Evolutionary conservation across 2,888 invertebrate species (phyloP), one percentile per base, ranked within the genome.

Genomic region (Thera obeliscata): DNA sequence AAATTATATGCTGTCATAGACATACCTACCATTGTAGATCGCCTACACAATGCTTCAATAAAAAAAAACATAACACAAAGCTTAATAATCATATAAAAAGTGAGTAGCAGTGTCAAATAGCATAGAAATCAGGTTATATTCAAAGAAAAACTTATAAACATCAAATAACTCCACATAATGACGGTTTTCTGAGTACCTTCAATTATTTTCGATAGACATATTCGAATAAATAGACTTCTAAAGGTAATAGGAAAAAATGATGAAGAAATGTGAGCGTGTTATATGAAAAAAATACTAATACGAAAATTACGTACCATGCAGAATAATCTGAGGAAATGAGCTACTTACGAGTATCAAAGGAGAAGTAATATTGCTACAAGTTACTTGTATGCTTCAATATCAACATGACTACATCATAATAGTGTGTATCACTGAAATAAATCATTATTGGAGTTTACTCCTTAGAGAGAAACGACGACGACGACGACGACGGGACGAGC

Each of bases 311-410:
- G 6, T 41, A 41, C 41, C 5, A 50, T 50, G 52, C 22, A 22
- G 22, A 22, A 22, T 22, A 52, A 9, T 52, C 8, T 52, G 43
- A 50, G 49, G 33, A 61, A 52, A 61, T 61, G 60, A 52, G 50
- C 22, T 38, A 52, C 3, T 33, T 52, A 50, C 22, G 22, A 22
- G 22, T 41, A 61, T 61, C 60, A 52, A 50, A 61, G 52, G n/a
- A 49, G 1, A 38, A 33, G 56, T 38, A 22, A 33, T 52, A 61
- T 52, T 43, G 6, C 52, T 41, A 46, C 9, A 9, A n/a, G n/a
- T 11, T 35, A 4, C n/a, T n/a, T 38, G 9, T 3, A 8, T 22
- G 12, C n/a, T 22, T 56, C 22, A 43, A 56, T 56, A 56, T 56
- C 43, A 22, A 56, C 41, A 56, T 56, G 9, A 38, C 6, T 5